Evolutionary conservation across 2,797 vertebrate species (phyloP).

Genomic region (Cynopterus sphinx): DNA sequence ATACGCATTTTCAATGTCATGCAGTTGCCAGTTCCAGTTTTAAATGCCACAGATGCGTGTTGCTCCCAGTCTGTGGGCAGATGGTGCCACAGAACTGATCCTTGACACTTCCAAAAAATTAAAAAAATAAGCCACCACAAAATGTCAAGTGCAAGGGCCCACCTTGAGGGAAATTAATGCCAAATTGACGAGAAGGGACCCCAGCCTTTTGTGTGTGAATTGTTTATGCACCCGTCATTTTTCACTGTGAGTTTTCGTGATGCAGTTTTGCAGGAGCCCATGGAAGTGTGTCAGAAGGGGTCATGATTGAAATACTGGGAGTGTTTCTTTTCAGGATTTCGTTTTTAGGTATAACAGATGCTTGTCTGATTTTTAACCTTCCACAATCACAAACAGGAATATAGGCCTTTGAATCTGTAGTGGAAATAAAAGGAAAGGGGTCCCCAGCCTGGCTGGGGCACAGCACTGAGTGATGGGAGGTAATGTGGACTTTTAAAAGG

Average conservation of each 20-base stretch:
- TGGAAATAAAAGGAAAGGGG: conserved; percentile 76
- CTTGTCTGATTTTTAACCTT: conserved; percentile 81
- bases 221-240: conserved; percentile 79
- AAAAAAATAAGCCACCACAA: conserved; percentile 79
- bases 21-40: conserved; percentile 86
- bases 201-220: conserved; percentile 81
- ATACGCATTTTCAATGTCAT: conserved; percentile 87
- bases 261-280: conserved; percentile 74
- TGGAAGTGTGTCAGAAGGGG: conserved; percentile 76
- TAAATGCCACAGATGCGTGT: conserved; percentile 88
- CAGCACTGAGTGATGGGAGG: conserved; percentile 75
- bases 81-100: conserved; percentile 81
- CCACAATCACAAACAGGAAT: conserved; percentile 77
- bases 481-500: conserved; percentile 47
- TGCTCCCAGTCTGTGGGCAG: conserved; percentile 84
- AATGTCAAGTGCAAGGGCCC: conserved; percentile 81
- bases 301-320: conserved; percentile 60
- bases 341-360: conserved; percentile 74
- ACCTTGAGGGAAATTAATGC: conserved; percentile 80
- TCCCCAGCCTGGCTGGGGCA: conserved; percentile 71
- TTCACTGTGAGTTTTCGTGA: conserved; percentile 86
- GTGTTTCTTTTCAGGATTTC: conserved; percentile 72
- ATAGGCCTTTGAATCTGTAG: conserved; percentile 79
- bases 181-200: conserved; percentile 83
- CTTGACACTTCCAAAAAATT: conserved; percentile 72